Percentiles rank a stretch among this genome's conserved stretches.
Evolutionary conservation across 2,113 vertebrate species (phyloP).

Genomic region (Sinocyclocheilus grahami): DNA sequence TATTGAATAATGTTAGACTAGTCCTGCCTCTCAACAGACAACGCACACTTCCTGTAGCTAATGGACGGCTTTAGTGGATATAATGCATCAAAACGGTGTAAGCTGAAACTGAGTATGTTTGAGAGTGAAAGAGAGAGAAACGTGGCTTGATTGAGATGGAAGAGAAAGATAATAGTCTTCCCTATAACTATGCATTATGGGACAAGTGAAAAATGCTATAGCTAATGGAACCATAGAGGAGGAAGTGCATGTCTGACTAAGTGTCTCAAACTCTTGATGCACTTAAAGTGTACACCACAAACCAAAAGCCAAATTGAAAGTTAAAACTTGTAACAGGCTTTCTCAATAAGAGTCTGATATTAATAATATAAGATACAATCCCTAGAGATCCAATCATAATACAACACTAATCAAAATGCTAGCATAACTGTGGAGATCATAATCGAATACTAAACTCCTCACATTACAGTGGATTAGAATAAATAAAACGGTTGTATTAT

Average conservation of each 20-base stretch:
- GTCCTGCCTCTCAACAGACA: slow-evolving; percentile 55
- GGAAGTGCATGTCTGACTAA: not conserved
- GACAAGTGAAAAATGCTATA: slow-evolving; percentile 3
- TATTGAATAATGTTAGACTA: slow-evolving; percentile 64
- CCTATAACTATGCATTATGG: slow-evolving; percentile 38
- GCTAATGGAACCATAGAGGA: slow-evolving; percentile 27
- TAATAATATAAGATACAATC: not conserved
- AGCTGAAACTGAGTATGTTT: not conserved
- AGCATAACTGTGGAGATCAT: not conserved
- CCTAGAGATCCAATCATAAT: not conserved
- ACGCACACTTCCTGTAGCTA: slow-evolving; percentile 66
- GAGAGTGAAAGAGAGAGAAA: slow-evolving; percentile 16
- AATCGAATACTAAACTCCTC: not conserved
- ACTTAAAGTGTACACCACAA: not conserved
- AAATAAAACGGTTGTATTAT: not conserved
- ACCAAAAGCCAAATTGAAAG: not conserved
- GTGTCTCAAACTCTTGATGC: slow-evolving; percentile 23
- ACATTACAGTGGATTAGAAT: not conserved
- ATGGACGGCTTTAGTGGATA: slow-evolving; percentile 61
- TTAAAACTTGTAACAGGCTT: not conserved
- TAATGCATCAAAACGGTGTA: slow-evolving; percentile 44
- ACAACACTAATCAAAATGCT: not conserved
- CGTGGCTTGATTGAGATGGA: slow-evolving; percentile 42
- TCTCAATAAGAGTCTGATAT: not conserved
- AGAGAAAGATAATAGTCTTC: slow-evolving; percentile 24